phyloP scores from a whole-genome alignment of 2,113 vertebrate genomes.

The Sinocyclocheilus anophthalmus region DNA sequence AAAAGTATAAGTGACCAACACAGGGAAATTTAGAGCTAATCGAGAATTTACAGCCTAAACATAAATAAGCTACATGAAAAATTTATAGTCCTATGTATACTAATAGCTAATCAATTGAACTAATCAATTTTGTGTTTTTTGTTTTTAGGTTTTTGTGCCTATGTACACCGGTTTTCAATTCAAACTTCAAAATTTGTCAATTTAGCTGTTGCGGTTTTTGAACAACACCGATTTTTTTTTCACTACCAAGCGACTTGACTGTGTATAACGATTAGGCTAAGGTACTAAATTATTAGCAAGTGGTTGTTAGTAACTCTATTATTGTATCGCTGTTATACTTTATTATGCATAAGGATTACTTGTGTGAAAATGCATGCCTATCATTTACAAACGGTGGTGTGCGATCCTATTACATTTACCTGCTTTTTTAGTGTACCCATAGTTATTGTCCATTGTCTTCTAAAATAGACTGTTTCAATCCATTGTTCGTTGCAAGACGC shows the following conservation, averaged over 20 bases:
- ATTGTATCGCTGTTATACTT: background rate
- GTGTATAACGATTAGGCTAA: background rate
- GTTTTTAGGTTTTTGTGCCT: too few relatives aligned
- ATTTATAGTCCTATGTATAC: too few relatives aligned
- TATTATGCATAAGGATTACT: background rate
- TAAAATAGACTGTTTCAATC: too few relatives aligned
- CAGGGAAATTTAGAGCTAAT: background rate
- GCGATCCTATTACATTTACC: background rate
- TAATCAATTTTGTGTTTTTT: too few relatives aligned
- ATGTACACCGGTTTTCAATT: background rate
- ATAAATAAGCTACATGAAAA: background rate
- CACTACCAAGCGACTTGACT: background rate
- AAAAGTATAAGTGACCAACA: background rate
- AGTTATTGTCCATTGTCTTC: too few relatives aligned
- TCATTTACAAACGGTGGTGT: background rate
- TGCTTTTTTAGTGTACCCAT: background rate
- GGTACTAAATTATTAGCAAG: background rate
- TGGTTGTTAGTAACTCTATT: background rate
- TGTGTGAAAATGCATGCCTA: background rate
- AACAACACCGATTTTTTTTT: background rate
- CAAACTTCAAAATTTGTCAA: background rate
- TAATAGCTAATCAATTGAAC: too few relatives aligned
- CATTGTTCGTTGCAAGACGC: too few relatives aligned
- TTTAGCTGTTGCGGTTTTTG: background rate
- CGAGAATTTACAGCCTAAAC: background rate